phyloP scores from a whole-genome alignment of 2,113 vertebrate species.

The Carlito syrichta region DNA sequence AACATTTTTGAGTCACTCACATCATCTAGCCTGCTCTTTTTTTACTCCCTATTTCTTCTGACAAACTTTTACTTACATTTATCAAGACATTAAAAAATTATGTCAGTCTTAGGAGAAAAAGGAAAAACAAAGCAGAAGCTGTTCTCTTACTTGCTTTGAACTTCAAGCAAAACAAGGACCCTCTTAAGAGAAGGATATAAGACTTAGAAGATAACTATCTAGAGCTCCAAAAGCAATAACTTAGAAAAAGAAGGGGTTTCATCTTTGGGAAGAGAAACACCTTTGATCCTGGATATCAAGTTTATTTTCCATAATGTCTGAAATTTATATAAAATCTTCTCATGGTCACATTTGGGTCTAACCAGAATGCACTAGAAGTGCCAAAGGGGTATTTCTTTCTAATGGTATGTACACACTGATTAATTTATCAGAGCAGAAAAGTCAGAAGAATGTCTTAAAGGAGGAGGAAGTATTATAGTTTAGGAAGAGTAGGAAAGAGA shows the following conservation, averaged over 20 bases:
- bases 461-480: neutral
- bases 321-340: neutral
- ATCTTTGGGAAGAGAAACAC: neutral
- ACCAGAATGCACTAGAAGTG: neutral
- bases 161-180: neutral
- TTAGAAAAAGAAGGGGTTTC: neutral
- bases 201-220: neutral
- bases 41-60: neutral
- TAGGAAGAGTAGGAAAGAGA: neutral
- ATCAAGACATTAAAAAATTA: neutral
- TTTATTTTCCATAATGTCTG: neutral
- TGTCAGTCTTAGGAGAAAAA: neutral
- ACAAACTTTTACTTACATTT: neutral
- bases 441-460: neutral
- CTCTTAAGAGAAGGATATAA: neutral
- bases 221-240: too few species aligned
- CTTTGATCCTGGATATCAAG: neutral
- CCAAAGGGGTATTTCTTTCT: neutral
- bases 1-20: neutral
- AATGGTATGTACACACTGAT: neutral
- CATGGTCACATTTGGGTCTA: neutral
- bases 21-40: neutral
- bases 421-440: neutral
- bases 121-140: neutral
- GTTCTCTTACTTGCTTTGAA: neutral